Percentiles rank a stretch among this genome's conserved stretches.
phyloP scores from a whole-genome alignment of 2,113 vertebrate species.

The Rissa tridactyla region DNA sequence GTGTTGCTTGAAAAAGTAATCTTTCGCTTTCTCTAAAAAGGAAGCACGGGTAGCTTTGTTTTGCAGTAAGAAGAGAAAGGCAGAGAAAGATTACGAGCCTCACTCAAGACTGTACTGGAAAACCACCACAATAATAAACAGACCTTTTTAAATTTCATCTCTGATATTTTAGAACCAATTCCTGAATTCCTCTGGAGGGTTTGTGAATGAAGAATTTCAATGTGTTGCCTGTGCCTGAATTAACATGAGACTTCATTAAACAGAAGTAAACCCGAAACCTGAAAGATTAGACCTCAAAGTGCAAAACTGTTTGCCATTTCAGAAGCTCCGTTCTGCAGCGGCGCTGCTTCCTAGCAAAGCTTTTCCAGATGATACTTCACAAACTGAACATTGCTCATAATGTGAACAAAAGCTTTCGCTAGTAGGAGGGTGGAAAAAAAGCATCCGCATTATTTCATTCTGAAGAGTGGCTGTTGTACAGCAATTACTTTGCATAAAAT shows the following conservation, averaged over 20 bases:
- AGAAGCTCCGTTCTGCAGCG: background rate
- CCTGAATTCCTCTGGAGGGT: background rate
- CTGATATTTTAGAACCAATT: background rate
- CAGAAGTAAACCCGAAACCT: background rate
- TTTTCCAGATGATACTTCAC: background rate
- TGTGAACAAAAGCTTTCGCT: background rate
- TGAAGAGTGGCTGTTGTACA: conserved; percentile 31
- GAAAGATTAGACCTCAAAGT: background rate
- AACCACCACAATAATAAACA: background rate
- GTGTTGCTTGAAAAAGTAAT: background rate
- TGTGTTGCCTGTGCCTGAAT: background rate
- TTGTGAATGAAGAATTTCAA: background rate
- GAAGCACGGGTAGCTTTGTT: background rate
- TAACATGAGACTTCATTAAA: conserved; percentile 18
- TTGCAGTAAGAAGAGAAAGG: background rate
- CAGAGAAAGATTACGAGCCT: background rate
- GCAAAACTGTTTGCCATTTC: background rate
- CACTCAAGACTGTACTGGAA: background rate
- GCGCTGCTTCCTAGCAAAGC: background rate
- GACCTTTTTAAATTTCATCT: background rate
- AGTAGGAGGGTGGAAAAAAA: background rate
- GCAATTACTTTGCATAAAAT: conserved; percentile 66
- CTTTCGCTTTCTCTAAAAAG: background rate
- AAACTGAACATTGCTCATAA: background rate
- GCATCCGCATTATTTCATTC: conserved; percentile 15